These are phyloP conservation scores for Diglossa cyanea DNA, from an alignment of 2,797 vertebrate genomes.

Conservation along the genomic window DNA sequence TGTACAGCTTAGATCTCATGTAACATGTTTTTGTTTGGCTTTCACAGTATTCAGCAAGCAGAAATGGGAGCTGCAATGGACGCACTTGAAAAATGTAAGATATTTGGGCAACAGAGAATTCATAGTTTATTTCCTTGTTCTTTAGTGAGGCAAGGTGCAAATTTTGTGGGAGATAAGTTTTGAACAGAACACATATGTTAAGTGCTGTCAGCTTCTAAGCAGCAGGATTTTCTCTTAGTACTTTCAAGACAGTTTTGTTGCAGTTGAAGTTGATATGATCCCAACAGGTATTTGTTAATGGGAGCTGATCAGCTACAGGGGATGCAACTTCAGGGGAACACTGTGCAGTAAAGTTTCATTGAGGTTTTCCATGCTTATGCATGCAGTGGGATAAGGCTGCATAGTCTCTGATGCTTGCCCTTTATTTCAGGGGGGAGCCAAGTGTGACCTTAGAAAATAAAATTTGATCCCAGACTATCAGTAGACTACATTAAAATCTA, in stretches of 20 bases:
- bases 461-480: background rate
- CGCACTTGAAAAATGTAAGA: conserved; percentile 98
- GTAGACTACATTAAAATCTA: background rate
- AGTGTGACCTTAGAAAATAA: background rate
- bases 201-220: background rate
- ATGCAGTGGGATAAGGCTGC: background rate
- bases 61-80: conserved; percentile 99
- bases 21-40: conserved; percentile 1
- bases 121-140: background rate
- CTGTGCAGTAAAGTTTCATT: background rate
- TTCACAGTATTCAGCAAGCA: conserved; percentile 93
- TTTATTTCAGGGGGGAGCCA: background rate
- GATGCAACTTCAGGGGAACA: background rate
- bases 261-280: background rate
- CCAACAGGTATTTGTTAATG: background rate
- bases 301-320: background rate
- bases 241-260: background rate
- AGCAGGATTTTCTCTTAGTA: background rate
- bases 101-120: background rate
- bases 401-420: background rate
- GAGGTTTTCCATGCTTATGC: background rate
- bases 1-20: background rate
- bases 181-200: background rate
- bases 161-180: background rate
- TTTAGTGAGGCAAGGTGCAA: background rate